Evolutionary conservation across 2,797 vertebrate genomes (phyloP).

Genomic region (Apogon talboti): DNA sequence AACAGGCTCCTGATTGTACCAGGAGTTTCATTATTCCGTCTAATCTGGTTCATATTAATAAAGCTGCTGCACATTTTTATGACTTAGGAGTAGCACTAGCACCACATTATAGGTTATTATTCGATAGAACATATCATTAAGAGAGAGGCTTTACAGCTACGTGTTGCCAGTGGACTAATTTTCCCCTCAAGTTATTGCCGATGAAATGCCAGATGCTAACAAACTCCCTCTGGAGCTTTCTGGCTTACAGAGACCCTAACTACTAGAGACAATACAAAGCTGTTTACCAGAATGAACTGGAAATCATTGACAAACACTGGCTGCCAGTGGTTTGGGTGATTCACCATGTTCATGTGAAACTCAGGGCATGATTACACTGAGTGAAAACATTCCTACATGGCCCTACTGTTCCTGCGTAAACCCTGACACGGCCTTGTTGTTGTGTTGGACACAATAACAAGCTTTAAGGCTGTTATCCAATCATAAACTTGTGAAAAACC

Average conservation of each 20-base stretch:
- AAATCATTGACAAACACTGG: slow-evolving; percentile 69
- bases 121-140: background rate
- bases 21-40: background rate
- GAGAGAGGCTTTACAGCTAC: slow-evolving; percentile 12
- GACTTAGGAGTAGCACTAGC: background rate
- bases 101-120: background rate
- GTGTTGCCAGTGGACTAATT: slow-evolving; percentile 33
- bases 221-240: slow-evolving; percentile 75
- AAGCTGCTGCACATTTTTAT: background rate
- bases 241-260: slow-evolving; percentile 61
- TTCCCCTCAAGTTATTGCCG: slow-evolving; percentile 55
- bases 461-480: slow-evolving; percentile 43
- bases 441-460: slow-evolving; percentile 61
- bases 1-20: background rate
- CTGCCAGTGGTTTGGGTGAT: slow-evolving; percentile 74
- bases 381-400: slow-evolving; percentile 69
- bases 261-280: slow-evolving; percentile 74
- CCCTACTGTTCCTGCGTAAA: slow-evolving; percentile 50
- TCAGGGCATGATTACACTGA: slow-evolving; percentile 58
- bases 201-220: slow-evolving; percentile 61
- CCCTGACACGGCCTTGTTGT: slow-evolving; percentile 51
- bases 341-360: slow-evolving; percentile 67
- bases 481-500: slow-evolving; percentile 41
- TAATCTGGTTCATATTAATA: background rate
- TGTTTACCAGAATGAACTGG: slow-evolving; percentile 79